Base-by-base conservation (phyloP, 2,888 invertebrate species). In the Spodoptera picta region DNA sequence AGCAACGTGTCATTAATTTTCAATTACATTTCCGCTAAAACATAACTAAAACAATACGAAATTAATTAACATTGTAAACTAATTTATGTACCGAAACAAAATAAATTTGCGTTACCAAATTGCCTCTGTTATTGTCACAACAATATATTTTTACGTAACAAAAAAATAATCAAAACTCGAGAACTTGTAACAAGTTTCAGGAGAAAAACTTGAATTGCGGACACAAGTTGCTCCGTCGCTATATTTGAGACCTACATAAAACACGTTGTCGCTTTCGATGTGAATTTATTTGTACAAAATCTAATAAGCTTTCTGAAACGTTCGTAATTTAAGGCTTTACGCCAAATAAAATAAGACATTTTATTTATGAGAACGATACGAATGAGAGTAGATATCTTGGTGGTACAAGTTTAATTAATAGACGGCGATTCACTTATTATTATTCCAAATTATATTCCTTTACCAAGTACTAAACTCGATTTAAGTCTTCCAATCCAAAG, bases 191-290 rank as follows among this genome's bases (percentile, higher is more conserved):
- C 78, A 87, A 87, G 81, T 84, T 86, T 81, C 72, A 56, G 65
- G 77, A 78, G 81, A 83, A 86, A 85, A 87, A 87, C 84, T 86
- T 83, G 83, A 83, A 86, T 87, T 84, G 83, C 81, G 83, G 80
- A 79, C 79, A 73, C 75, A 86, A 87, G 80, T 87, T 88, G 83
- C 80, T 75, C 77, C 75, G 71, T 72, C 75, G 76, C 75, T 81
- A 83, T 82, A 83, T 82, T 83, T 80, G 81, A 81, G 69, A 66
- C 76, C 69, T 73, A 75, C 67, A 74, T 77, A 81, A 75, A 81
- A 79, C 73, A 78, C 75, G 66, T 50, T 63, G 67, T 69, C 64
- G 65, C 61, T 59, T 50, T 62, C 24, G 44, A 66, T 70, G 54
- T 53, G 54, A 62, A 67, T 66, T 62, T 69, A 56, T 75, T 68